Conservation (phyloP, 2,797 vertebrate species). For the Naso thynnoides region DNA sequence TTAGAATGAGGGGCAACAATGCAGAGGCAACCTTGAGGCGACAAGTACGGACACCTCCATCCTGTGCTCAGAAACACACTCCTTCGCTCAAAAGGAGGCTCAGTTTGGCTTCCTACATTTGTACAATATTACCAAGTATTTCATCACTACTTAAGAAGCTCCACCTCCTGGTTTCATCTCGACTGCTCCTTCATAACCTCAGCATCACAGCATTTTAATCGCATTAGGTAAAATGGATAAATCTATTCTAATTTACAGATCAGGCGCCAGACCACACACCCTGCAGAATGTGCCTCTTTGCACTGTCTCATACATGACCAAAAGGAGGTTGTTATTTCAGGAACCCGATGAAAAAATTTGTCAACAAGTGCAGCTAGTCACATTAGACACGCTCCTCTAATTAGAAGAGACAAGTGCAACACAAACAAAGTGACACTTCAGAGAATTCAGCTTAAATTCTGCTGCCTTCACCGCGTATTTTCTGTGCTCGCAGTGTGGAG, state of each 20-base stretch:
- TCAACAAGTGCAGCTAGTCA: slow-evolving; percentile 31
- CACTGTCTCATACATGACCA: slow-evolving; percentile 2
- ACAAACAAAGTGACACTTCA: slow-evolving; percentile 39
- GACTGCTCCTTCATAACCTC: slow-evolving; percentile 43
- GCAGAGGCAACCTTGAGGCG: not conserved
- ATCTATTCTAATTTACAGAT: slow-evolving; percentile 44
- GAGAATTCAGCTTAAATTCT: slow-evolving; percentile 30
- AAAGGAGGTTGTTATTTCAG: slow-evolving; percentile 32
- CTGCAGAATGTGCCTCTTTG: slow-evolving; percentile 13
- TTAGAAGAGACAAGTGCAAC: slow-evolving; percentile 30
- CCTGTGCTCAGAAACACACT: slow-evolving; percentile 13
- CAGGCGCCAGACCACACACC: slow-evolving; percentile 41
- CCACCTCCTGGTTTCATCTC: slow-evolving; percentile 52
- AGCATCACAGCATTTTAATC: slow-evolving; percentile 54
- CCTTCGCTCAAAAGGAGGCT: slow-evolving; percentile 27
- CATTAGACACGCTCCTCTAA: slow-evolving; percentile 29
- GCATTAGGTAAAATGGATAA: slow-evolving; percentile 58
- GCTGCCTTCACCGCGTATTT: slow-evolving; percentile 11
- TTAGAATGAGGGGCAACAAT: not conserved
- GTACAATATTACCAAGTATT: slow-evolving; percentile 63
- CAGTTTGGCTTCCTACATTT: slow-evolving; percentile 31
- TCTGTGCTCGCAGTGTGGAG: not conserved
- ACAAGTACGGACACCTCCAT: slow-evolving; percentile 24
- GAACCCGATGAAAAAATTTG: slow-evolving; percentile 36
- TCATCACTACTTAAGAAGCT: slow-evolving; percentile 66